These are phyloP conservation scores for Chrysolina americana DNA, from an alignment of 2,888 invertebrate genomes.

Conservation along the genomic window DNA sequence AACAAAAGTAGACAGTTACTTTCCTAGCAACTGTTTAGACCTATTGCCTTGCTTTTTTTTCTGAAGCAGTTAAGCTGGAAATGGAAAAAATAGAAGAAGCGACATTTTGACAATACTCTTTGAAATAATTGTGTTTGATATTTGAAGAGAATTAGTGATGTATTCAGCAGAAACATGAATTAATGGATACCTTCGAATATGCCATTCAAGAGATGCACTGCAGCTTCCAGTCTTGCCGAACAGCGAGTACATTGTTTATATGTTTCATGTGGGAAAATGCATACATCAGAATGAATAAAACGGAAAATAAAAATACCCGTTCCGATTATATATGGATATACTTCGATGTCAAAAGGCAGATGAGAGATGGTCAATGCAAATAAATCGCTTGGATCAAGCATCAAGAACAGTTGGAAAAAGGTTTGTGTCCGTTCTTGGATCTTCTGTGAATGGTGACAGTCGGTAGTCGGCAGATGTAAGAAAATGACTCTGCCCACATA, in stretches of 20 bases:
- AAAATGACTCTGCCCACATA: constrained; percentile 34
- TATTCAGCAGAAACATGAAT: no score
- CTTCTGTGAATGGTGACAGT: constrained; percentile 50
- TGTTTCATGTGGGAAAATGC: constrained; percentile 14
- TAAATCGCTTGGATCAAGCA: constrained; percentile 47
- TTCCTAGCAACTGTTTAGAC: no score
- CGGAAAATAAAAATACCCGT: constrained; percentile 39
- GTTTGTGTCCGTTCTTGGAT: constrained; percentile 42
- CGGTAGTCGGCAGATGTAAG: constrained; percentile 57
- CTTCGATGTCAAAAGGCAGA: constrained; percentile 52
- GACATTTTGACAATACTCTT: no score
- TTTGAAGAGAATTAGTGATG: no score
- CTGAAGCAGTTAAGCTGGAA: no score
- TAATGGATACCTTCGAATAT: neutral
- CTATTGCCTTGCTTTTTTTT: no score
- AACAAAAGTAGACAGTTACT: no score
- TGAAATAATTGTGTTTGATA: no score
- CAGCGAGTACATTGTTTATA: constrained; percentile 11
- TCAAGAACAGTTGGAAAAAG: constrained; percentile 44
- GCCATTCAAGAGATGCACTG: neutral
- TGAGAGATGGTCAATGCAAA: constrained; percentile 51
- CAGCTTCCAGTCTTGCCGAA: neutral
- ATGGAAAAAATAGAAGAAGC: no score
- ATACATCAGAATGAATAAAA: constrained; percentile 38
- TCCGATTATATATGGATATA: constrained; percentile 43